Base-by-base conservation (phyloP, 1,140 invertebrate species). In the Drosophila malerkotliana region DNA sequence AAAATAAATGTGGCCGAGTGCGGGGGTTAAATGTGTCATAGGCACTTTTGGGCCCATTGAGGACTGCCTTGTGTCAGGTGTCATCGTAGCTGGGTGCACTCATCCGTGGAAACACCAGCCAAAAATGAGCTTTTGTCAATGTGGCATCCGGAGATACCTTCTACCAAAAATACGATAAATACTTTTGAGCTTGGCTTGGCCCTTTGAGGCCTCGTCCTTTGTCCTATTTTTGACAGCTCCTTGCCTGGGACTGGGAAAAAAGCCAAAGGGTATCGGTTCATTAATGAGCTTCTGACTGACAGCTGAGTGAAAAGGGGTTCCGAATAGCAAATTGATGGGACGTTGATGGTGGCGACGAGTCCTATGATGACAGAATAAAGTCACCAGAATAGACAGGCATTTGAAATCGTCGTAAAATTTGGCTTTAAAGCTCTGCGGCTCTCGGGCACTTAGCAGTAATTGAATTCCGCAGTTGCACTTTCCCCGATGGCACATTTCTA, bases 251-350 rank as follows among this genome's bases (percentile, higher is more conserved):
- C 7, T 14, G 9, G 52, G n/a, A 45, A 28, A 28, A 7, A 6
- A 28, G 26, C 26, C 26, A 28, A 80, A 60, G 77, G 73, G 57
- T 81, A 77, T 8, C 34, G 9, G 32, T 34, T 1, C 32, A 67
- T 72, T 81, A 81, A 81, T 81, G 78, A 81, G 79, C 60, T 72
- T 61, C 58, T 59, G 72, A 56, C 44, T 81, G 78, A 80, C 72
- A 80, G 39, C 39, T 44, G 41, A 57, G 44, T 79, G 77, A 79
- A 71, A 71, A 75, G 61, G 34, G 51, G 24, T 21, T 12, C 44
- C 37, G 24, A 57, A 21, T 21, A 75, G 79, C 55, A 71, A 79
- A 80, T 80, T 64, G 66, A 60, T 71, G 53, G 53, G 15, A 51
- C 51, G 34, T 30, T 14, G 37, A 48, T 37, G 24, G 37, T n/a